These are phyloP conservation scores for Myiopsitta monachus DNA, from an alignment of 2,113 vertebrate species.

Conservation along the genomic window DNA sequence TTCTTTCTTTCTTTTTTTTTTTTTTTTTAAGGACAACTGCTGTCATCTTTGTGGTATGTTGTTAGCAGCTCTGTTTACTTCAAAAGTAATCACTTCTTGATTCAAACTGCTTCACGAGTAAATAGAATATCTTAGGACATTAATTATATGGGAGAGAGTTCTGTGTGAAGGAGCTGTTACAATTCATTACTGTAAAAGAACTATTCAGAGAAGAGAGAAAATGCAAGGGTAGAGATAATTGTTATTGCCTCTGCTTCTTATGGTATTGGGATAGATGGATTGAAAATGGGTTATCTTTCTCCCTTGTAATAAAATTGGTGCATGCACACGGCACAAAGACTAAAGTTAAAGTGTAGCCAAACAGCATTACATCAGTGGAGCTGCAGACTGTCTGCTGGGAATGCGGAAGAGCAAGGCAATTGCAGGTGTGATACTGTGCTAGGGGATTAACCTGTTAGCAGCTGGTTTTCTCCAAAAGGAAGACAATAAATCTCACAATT, in stretches of 20 bases:
- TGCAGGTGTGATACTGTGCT: background rate
- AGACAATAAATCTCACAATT: background rate
- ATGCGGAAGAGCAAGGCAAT: background rate
- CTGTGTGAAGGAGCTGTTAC: constrained; percentile 77
- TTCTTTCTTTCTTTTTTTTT: background rate
- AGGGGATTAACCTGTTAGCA: background rate
- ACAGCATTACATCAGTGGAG: background rate
- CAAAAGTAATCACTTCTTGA: constrained; percentile 81
- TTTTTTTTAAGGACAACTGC: constrained; percentile 20
- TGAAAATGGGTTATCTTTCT: constrained; percentile 77
- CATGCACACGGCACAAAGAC: constrained; percentile 8
- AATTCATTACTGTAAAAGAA: constrained; percentile 83
- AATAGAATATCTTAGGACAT: constrained; percentile 83
- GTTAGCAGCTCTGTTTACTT: constrained; percentile 76
- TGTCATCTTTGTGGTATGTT: constrained; percentile 61
- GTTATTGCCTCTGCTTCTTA: constrained; percentile 73
- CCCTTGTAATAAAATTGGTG: constrained; percentile 61
- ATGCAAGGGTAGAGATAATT: constrained; percentile 78
- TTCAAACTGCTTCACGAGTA: constrained; percentile 77
- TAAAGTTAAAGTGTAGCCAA: constrained; percentile 24
- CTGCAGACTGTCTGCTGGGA: background rate
- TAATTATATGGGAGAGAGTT: constrained; percentile 80
- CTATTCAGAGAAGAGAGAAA: constrained; percentile 76
- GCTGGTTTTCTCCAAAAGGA: background rate
- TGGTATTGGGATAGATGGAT: constrained; percentile 74